phyloP scores from a whole-genome alignment of 2,797 vertebrate genomes.

The Phrynocephalus guinanensis region DNA sequence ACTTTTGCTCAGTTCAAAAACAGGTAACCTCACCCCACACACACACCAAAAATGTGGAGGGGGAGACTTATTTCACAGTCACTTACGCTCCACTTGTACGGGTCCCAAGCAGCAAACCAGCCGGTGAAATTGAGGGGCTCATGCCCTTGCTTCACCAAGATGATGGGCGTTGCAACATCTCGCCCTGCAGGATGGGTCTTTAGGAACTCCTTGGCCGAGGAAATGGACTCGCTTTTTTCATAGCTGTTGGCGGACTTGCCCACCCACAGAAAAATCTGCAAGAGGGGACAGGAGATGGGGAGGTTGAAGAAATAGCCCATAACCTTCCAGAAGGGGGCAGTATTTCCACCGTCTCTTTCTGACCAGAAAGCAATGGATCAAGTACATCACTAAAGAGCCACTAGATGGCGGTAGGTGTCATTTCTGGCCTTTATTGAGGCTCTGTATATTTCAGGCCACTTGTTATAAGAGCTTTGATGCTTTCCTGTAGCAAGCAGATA shows the following conservation, averaged over 20 bases:
- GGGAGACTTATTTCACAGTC: not conserved
- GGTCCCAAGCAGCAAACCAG: slow-evolving; percentile 93
- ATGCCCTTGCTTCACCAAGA: slow-evolving; percentile 86
- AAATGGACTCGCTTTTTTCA: slow-evolving; percentile 84
- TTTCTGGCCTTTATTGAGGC: not conserved
- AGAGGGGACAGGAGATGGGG: not conserved
- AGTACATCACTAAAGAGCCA: not conserved
- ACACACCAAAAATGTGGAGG: no score
- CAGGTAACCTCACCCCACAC: no score
- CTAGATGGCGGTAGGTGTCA: not conserved
- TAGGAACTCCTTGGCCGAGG: slow-evolving; percentile 83
- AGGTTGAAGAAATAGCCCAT: not conserved
- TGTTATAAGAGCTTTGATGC: not conserved
- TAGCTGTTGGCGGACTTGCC: slow-evolving; percentile 84
- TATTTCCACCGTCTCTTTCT: no score
- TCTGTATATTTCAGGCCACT: not conserved
- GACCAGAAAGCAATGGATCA: not conserved
- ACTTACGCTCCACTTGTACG: slow-evolving; percentile 93
- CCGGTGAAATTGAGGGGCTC: slow-evolving; percentile 92
- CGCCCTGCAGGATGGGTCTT: slow-evolving; percentile 87
- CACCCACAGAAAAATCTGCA: slow-evolving; percentile 90
- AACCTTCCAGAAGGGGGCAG: not conserved
- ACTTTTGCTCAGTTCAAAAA: not conserved
- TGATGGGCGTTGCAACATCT: slow-evolving; percentile 83
- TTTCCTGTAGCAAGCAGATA: not conserved